Evolutionary conservation across 1,140 invertebrate species (phyloP).

Genomic region (Catajapyx aquilonaris): DNA sequence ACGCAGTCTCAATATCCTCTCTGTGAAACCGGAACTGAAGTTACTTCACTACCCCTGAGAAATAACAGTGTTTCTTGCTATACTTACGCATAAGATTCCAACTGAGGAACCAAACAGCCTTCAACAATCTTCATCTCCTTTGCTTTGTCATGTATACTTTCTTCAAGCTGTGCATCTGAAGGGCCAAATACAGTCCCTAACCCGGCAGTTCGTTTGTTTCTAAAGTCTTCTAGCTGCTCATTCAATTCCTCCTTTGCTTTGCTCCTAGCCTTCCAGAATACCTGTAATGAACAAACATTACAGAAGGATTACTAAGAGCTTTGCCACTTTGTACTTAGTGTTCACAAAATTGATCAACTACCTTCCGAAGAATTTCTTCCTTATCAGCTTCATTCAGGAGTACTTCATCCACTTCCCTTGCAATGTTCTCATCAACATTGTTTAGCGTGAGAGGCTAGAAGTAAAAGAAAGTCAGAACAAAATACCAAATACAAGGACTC

Average conservation of each 20-base stretch:
- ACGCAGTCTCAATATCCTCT: conserved; percentile 46
- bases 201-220: conserved; percentile 72
- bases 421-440: conserved; percentile 66
- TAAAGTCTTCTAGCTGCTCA: conserved; percentile 71
- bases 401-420: conserved; percentile 69
- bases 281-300: conserved; percentile 20
- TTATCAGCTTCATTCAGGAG: conserved; percentile 61
- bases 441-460: conserved; percentile 58
- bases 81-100: conserved; percentile 45
- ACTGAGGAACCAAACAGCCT: conserved; percentile 42
- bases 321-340: neutral
- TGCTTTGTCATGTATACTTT: conserved; percentile 56
- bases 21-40: conserved; percentile 17
- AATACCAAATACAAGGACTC: conserved; percentile 3
- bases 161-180: conserved; percentile 52
- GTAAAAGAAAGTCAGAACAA: conserved; percentile 13
- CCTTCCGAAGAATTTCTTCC: conserved; percentile 66
- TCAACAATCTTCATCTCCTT: conserved; percentile 57
- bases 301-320: no score
- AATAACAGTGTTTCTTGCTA: neutral
- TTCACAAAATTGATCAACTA: conserved; percentile 17
- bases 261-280: conserved; percentile 67
- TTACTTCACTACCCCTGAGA: neutral
- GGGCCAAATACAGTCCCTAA: conserved; percentile 75
- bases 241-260: conserved; percentile 69